phyloP scores from a whole-genome alignment of 1,140 invertebrate genomes.

The Papilio dardanus region DNA sequence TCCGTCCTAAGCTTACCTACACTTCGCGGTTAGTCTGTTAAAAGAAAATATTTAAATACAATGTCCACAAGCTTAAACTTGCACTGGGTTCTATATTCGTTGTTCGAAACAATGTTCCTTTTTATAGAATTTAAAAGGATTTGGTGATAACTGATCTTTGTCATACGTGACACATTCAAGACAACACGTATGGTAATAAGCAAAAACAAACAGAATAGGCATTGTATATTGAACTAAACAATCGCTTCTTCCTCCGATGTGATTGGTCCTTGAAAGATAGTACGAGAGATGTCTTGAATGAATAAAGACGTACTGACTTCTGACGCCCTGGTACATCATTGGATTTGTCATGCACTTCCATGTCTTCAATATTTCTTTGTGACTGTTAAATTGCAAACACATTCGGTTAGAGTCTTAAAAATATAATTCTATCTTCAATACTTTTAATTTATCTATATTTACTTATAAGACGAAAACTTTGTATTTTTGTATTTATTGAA shows the following conservation, averaged over 20 bases:
- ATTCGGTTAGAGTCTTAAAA: not conserved
- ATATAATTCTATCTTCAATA: not conserved
- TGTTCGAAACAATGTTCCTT: not conserved
- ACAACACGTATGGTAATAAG: slow-evolving; percentile 30
- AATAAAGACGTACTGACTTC: slow-evolving; percentile 16
- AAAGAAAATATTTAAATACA: not conserved
- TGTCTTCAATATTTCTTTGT: not conserved
- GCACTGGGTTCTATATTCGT: not conserved
- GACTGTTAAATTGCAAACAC: not conserved
- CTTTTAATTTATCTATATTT: no score
- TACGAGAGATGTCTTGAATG: slow-evolving; percentile 27
- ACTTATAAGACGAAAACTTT: not conserved
- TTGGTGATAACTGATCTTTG: not conserved
- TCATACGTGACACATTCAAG: not conserved
- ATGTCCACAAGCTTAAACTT: not conserved
- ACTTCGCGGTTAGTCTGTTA: not conserved
- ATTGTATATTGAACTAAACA: slow-evolving; percentile 42
- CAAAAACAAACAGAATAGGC: slow-evolving; percentile 41
- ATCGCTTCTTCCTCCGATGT: slow-evolving; percentile 28
- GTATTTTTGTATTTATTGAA: no score
- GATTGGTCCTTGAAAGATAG: slow-evolving; percentile 38
- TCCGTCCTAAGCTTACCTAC: not conserved
- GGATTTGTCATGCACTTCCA: not conserved
- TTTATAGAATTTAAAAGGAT: not conserved
- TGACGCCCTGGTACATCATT: not conserved